Conservation (phyloP, 2,113 vertebrate genomes). For the Nettapus auritus region DNA sequence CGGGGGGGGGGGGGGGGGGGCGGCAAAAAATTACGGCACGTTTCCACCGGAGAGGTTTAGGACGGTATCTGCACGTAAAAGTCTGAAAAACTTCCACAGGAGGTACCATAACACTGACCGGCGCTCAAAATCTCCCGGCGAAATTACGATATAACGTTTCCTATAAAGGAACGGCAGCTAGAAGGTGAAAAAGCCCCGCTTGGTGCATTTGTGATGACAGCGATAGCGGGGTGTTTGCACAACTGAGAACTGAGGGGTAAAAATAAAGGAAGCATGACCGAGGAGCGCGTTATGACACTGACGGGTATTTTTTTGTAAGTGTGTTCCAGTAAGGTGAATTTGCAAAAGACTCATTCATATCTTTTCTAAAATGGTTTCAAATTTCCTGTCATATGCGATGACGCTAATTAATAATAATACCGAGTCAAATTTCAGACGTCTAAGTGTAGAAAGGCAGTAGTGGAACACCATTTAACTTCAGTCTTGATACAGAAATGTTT, state of each 20-base stretch:
- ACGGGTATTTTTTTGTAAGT: neutral
- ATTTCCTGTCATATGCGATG: neutral
- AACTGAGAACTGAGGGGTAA: neutral
- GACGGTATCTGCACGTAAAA: neutral
- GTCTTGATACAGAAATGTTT: neutral
- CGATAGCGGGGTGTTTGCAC: neutral
- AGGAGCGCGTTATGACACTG: neutral
- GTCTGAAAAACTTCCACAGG: neutral
- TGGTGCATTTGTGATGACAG: neutral
- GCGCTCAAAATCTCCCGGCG: neutral
- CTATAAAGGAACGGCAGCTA: neutral
- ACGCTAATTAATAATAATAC: neutral
- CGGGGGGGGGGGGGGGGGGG: neutral
- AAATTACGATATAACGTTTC: neutral
- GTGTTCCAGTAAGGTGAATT: constrained; percentile 47
- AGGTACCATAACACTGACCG: neutral
- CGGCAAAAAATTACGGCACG: neutral
- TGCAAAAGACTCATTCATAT: neutral
- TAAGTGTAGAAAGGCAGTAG: accelerated
- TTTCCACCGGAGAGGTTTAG: neutral
- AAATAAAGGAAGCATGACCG: constrained; percentile 21
- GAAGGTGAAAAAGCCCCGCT: neutral
- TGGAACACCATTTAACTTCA: neutral
- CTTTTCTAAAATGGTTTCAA: neutral
- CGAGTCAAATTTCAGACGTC: neutral